phyloP scores from a whole-genome alignment of 2,797 vertebrate genomes.

The Chiloscyllium punctatum region DNA sequence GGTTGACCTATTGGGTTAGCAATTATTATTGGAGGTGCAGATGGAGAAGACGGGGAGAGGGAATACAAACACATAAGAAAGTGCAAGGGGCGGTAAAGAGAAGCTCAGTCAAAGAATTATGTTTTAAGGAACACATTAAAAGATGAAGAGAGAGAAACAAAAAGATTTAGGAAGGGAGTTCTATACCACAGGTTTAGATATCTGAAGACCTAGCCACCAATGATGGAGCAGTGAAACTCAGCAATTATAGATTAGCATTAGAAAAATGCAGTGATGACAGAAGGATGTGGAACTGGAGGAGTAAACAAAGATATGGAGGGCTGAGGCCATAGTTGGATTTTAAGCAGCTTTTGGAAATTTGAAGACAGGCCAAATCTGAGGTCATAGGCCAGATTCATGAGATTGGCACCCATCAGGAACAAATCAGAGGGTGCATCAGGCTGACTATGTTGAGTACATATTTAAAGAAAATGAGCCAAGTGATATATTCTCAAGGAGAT shows the following conservation, averaged over 20 bases:
- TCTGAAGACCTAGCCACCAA: neutral
- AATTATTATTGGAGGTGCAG: too few species aligned
- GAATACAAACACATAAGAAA: too few species aligned
- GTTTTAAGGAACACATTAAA: neutral
- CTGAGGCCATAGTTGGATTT: neutral
- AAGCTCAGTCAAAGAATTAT: too few species aligned
- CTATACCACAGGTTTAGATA: neutral
- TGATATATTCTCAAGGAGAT: neutral
- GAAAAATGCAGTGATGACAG: too few species aligned
- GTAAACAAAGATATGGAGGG: neutral
- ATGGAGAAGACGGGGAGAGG: too few species aligned
- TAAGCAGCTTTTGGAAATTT: neutral
- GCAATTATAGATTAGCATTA: neutral
- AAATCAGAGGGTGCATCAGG: neutral
- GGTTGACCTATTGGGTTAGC: too few species aligned
- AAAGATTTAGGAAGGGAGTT: neutral
- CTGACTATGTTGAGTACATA: too few species aligned
- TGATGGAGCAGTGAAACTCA: neutral
- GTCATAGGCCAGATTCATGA: neutral
- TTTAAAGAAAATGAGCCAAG: neutral
- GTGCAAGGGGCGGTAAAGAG: too few species aligned
- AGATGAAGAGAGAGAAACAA: neutral
- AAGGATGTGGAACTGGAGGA: neutral
- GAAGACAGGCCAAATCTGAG: neutral
- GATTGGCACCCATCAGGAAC: neutral